Evolutionary conservation across 2,797 vertebrate genomes (phyloP), one percentile per base, ranked within the genome.

Genomic region (Neomorphus geoffroyi): DNA sequence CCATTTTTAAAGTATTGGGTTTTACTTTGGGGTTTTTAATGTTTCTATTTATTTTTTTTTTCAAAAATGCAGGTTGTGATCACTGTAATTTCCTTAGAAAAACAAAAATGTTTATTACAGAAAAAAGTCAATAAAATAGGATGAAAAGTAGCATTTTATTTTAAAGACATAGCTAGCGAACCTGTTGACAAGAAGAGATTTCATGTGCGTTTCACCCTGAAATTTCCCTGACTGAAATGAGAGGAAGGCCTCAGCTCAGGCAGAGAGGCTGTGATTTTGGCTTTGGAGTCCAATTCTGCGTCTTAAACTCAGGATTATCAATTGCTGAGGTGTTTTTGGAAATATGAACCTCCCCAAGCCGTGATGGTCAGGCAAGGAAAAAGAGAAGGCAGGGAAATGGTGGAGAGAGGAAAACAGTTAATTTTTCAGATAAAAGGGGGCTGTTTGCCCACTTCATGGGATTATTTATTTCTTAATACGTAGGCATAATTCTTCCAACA

Each of bases 121-220:
- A 11, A 46, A 62, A 46, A 39, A 35, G 22, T 3, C 6, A 27
- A 1, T 32, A 21, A 24, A 21, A 39, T 54, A 71, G 70, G 4
- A 19, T 28, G 11, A 53, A 82, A 64, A 7, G 11, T 28, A 64
- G 19, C 0, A 1, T 32, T 88, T 90, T n/a, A 43, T 69, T 80
- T 33, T 65, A 70, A 61, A 64, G 37, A 18, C 1, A 0, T 43
- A 48, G 24, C 6, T 46, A 28, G 6, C 0, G 0, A 88, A 80
- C 37, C 13, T 70, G 5, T 84, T 77, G 58, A 33, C 22, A 26
- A 18, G 51, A 24, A 35, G 21, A 51, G 5, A 19, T 46, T 72
- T 73, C 1, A 1, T 0, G 0, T 14, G 26, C 32, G 8, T 33
- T 94, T 84, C 53, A 67, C 45, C 45, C 54, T 69, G 48, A 43